Conservation (phyloP, 2,113 vertebrate genomes). For the Erythrocercus mccallii region DNA sequence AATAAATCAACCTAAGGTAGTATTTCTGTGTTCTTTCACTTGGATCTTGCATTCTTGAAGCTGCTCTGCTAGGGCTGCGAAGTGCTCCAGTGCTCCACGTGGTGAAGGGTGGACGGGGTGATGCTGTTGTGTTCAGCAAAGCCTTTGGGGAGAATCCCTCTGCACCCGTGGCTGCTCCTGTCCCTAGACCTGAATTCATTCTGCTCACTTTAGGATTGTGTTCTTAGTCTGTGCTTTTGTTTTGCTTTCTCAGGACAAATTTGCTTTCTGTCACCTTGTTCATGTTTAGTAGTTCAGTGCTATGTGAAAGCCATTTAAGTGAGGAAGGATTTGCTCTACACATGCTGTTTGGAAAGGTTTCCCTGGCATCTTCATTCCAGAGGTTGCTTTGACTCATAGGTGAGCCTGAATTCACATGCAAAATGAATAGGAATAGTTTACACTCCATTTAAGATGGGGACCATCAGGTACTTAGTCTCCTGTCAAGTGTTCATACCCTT, state of each 20-base stretch:
- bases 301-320: background rate
- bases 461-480: background rate
- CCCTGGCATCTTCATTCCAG: background rate
- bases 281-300: background rate
- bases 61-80: fast-evolving
- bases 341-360: background rate
- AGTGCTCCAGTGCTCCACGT: fast-evolving
- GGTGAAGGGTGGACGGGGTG: no score
- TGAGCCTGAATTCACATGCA: background rate
- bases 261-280: background rate
- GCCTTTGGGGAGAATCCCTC: background rate
- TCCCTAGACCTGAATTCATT: background rate
- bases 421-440: background rate
- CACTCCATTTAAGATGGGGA: background rate
- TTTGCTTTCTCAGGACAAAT: background rate
- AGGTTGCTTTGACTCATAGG: background rate
- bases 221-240: background rate
- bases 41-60: background rate
- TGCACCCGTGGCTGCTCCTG: fast-evolving
- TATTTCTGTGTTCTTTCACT: background rate
- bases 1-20: background rate
- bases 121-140: fast-evolving
- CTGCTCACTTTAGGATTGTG: background rate
- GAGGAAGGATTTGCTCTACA: background rate
- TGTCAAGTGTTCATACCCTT: background rate